Base-by-base conservation (phyloP, 2,888 invertebrate genomes). In the Pristionchus arcanus region DNA sequence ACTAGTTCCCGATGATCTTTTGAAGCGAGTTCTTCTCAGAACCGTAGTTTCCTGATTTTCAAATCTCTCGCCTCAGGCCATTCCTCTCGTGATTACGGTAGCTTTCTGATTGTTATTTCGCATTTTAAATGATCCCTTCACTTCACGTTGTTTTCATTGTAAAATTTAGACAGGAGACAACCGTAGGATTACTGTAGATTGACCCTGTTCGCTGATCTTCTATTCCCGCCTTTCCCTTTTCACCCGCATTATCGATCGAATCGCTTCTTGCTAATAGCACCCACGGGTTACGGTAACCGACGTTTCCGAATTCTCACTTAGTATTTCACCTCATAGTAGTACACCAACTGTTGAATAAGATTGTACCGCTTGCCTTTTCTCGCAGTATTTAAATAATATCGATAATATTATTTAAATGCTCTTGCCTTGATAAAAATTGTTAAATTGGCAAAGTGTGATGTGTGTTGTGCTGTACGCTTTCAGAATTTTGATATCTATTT, bases 241-340 rank as follows among this genome's bases (percentile, higher is more conserved):
- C 42, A 25, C 42, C 16, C n/a, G 37, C 42, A 42, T 77, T 77
- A 77, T 77, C 77, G 77, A 77, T 77, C 49, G 77, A 71, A 77
- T 42, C 77, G 77, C 77, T 77, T 77, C 77, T 71, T 71, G 71
- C 71, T 71, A 13, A 77, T 77, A 77, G 77, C 77, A 34, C 34
- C 34, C 77, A 77, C 77, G 77, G 77, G 77, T 77, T 77, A 77
- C 77, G 31, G 77, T 77, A 77, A 42, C 77, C 49, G 77, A 77
- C 49, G 37, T 25, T 77, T 77, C 49, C 42, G 25, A 77, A n/a
- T 77, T 31, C 77, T 42, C 77, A 42, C 49, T 77, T 77, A 77
- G 49, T 77, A 77, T 77, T 77, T 19, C 37, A n/a, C 77, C 74
- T 19, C 74, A 74, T 42, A 42, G 21, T 59, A 19, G 19, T 15